Evolutionary conservation across 2,113 vertebrate species (phyloP).

Genomic region (Orientallactaga bullata): DNA sequence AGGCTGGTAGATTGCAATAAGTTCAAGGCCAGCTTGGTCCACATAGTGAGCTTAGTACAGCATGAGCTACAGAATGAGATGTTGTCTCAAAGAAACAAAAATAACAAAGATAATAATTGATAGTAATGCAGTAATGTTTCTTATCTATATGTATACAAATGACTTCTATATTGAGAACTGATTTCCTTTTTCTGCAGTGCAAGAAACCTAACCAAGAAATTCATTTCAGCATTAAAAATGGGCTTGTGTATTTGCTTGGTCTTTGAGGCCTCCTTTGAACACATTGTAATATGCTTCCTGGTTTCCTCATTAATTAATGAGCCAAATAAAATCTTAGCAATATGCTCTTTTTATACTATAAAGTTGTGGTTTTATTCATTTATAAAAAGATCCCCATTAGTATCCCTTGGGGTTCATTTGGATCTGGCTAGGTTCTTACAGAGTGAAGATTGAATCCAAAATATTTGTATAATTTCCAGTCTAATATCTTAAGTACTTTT

Average conservation of each 20-base stretch:
- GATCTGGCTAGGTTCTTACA: neutral
- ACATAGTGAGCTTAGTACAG: too few species aligned
- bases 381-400: neutral
- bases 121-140: neutral
- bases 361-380: constrained; percentile 11
- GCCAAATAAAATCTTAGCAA: constrained; percentile 20
- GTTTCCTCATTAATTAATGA: constrained; percentile 33
- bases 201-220: constrained; percentile 1
- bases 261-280: neutral
- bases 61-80: too few species aligned
- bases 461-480: constrained; percentile 8
- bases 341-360: constrained; percentile 22
- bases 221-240: neutral
- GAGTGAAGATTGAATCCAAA: neutral
- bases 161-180: neutral
- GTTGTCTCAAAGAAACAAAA: too few species aligned
- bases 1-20: too few species aligned
- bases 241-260: neutral
- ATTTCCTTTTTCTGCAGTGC: neutral
- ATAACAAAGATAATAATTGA: neutral
- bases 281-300: neutral
- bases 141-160: neutral
- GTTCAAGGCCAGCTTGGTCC: too few species aligned
- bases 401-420: neutral
- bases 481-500: constrained; percentile 28